phyloP scores from a whole-genome alignment of 2,113 vertebrate genomes.

The Lampris megalopsis region DNA sequence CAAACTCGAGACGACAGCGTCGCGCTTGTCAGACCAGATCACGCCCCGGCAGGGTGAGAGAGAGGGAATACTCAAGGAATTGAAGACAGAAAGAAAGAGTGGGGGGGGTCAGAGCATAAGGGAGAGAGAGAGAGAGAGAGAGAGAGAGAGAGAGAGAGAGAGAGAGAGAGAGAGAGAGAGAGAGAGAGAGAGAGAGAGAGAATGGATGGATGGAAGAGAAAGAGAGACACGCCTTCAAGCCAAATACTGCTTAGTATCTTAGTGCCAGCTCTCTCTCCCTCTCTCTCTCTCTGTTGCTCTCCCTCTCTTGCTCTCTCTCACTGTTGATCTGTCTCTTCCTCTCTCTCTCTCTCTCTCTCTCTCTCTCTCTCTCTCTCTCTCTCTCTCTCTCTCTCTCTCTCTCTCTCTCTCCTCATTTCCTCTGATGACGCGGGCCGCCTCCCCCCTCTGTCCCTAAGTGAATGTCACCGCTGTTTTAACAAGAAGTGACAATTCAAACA shows the following conservation, averaged over 20 bases:
- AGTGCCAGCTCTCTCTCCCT: conserved; percentile 55
- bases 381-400: conserved; percentile 16
- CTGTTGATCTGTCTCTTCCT: neutral
- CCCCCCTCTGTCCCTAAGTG: conserved; percentile 59
- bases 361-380: conserved; percentile 35
- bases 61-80: conserved; percentile 12
- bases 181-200: conserved; percentile 45
- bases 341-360: conserved; percentile 20
- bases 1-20: conserved; percentile 83
- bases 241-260: conserved; percentile 70
- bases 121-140: conserved; percentile 1
- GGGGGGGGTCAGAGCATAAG: neutral
- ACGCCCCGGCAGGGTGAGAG: conserved; percentile 69
- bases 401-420: conserved; percentile 61
- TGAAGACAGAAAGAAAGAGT: conserved; percentile 1
- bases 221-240: conserved; percentile 53
- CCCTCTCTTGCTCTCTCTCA: neutral
- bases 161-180: neutral
- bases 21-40: conserved; percentile 84
- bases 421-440: conserved; percentile 65
- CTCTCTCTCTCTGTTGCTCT: neutral
- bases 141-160: conserved; percentile 2
- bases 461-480: conserved; percentile 75
- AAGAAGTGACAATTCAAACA: conserved; percentile 83
- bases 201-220: no score